These are phyloP conservation scores for Cynodonichthys magdalenae DNA, from an alignment of 2,797 vertebrate species.

Conservation along the genomic window DNA sequence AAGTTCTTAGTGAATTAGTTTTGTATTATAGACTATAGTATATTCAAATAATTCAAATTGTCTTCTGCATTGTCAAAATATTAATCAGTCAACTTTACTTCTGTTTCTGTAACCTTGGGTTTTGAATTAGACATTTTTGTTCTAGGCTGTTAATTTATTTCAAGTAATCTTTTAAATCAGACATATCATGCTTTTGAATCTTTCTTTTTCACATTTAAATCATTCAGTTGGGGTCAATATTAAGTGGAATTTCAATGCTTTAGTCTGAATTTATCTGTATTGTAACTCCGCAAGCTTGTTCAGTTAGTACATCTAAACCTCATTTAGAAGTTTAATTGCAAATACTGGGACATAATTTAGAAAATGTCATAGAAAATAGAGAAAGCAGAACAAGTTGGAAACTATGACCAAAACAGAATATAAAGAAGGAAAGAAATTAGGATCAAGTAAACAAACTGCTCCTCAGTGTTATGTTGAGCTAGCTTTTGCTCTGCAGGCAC, in stretches of 20 bases:
- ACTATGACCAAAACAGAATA: no score
- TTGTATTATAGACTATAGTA: not conserved
- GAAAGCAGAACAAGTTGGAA: no score
- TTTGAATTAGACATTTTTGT: not conserved
- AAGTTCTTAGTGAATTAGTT: not conserved
- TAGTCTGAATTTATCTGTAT: no score
- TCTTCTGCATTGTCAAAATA: not conserved
- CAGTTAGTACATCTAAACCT: no score
- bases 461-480: not conserved
- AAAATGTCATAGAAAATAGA: no score
- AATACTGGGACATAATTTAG: no score
- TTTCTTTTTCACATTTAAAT: no score
- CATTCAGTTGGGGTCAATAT: no score
- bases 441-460: not conserved
- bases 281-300: no score
- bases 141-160: not conserved
- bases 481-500: not conserved
- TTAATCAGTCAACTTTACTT: not conserved
- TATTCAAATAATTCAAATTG: not conserved
- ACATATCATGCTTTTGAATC: no score
- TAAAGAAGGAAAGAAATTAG: not conserved
- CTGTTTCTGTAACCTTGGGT: not conserved
- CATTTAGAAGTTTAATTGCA: no score
- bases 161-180: conserved; percentile 1
- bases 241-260: no score